Percentiles rank a stretch among this genome's conserved stretches.
phyloP scores from a whole-genome alignment of 2,888 invertebrate genomes.

The Eledona agricola region DNA sequence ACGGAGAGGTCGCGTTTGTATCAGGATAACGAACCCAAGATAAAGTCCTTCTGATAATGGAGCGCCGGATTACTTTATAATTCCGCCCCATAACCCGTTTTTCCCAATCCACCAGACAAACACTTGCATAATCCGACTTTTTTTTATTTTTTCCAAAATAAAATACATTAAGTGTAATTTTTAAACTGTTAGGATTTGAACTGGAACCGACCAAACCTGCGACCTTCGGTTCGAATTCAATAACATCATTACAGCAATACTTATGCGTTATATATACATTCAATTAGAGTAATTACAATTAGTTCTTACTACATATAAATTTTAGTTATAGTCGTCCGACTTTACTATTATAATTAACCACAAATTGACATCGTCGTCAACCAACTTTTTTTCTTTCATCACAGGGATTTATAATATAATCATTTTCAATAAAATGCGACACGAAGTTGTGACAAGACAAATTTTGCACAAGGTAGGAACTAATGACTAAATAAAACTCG shows the following conservation, averaged over 20 bases:
- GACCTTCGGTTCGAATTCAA: slow-evolving; percentile 26
- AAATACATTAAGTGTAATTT: slow-evolving; percentile 58
- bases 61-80: slow-evolving; percentile 49
- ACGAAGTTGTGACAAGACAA: slow-evolving; percentile 35
- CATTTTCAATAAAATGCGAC: slow-evolving; percentile 44
- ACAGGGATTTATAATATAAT: slow-evolving; percentile 60
- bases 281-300: slow-evolving; percentile 42
- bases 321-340: slow-evolving; percentile 28
- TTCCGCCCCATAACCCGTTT: slow-evolving; percentile 28
- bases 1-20: slow-evolving; percentile 52
- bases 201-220: slow-evolving; percentile 39
- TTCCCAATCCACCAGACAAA: not conserved
- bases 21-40: slow-evolving; percentile 56
- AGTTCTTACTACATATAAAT: slow-evolving; percentile 26
- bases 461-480: slow-evolving; percentile 24
- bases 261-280: slow-evolving; percentile 45
- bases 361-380: slow-evolving; percentile 35
- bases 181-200: slow-evolving; percentile 44
- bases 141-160: slow-evolving; percentile 57
- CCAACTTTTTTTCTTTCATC: slow-evolving; percentile 51
- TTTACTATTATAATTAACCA: slow-evolving; percentile 36
- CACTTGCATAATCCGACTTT: slow-evolving; percentile 12
- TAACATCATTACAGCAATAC: slow-evolving; percentile 46
- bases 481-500: slow-evolving; percentile 6
- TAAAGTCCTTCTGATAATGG: slow-evolving; percentile 49